Percentiles rank a stretch among this genome's conserved stretches.
phyloP scores from a whole-genome alignment of 2,797 vertebrate species.

The Sciurus carolinensis region DNA sequence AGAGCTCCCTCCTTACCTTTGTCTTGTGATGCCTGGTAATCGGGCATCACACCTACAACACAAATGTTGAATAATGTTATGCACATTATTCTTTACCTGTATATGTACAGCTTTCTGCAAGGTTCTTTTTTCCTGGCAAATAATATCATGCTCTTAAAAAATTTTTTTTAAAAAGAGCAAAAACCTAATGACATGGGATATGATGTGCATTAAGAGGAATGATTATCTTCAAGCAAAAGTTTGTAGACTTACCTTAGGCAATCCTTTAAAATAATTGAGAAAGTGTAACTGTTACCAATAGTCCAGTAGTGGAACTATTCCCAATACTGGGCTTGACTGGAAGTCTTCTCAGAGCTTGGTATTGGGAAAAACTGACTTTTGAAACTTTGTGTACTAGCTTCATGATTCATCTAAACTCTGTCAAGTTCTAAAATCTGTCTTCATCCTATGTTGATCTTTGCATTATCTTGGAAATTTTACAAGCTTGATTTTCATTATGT shows the following conservation, averaged over 20 bases:
- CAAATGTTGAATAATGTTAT: too few relatives aligned
- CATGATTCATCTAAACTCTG: background rate
- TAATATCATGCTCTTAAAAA: background rate
- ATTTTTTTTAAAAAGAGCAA: background rate
- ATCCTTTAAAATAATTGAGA: background rate
- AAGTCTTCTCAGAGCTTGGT: background rate
- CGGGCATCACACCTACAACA: rapidly evolving
- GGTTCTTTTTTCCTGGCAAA: background rate
- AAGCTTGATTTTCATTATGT: background rate
- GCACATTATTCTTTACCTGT: background rate
- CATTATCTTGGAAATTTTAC: background rate
- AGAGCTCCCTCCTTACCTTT: background rate
- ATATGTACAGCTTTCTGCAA: background rate
- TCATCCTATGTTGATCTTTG: background rate
- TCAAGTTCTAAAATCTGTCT: background rate
- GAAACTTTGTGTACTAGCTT: background rate
- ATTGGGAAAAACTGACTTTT: background rate
- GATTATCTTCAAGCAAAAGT: background rate
- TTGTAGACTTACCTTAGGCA: background rate
- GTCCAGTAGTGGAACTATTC: too few relatives aligned
- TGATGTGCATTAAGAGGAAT: background rate
- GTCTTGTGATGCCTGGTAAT: background rate
- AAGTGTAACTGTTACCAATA: background rate
- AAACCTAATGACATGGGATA: background rate
- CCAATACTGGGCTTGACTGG: background rate